Evolutionary conservation across 2,888 invertebrate genomes (phyloP).

Genomic region (Hofmannophila pseudospretella): DNA sequence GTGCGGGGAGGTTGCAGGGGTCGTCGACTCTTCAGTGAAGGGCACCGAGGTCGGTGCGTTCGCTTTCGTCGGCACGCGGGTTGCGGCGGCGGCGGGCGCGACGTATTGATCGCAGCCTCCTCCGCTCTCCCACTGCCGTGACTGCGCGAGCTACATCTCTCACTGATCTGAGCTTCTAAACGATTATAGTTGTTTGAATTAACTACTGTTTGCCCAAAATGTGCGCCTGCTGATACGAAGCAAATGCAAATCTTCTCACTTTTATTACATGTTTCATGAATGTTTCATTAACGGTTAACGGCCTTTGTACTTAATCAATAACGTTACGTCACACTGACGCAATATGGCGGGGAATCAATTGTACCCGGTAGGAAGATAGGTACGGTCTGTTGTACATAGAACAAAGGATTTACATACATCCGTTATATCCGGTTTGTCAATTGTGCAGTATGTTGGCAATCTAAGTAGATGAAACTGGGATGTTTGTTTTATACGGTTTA

Average conservation of each 20-base stretch:
- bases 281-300: neutral
- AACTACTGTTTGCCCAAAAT: slow-evolving; percentile 4
- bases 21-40: slow-evolving; percentile 72
- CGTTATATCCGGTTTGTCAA: neutral
- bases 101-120: slow-evolving; percentile 67
- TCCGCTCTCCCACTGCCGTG: slow-evolving; percentile 46
- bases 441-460: too few relatives aligned
- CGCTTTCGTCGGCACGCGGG: slow-evolving; percentile 62
- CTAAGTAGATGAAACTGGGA: too few relatives aligned
- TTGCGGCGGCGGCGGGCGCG: slow-evolving; percentile 25
- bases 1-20: slow-evolving; percentile 45
- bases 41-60: slow-evolving; percentile 71
- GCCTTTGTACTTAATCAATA: neutral
- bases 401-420: neutral
- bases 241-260: neutral
- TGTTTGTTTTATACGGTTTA: too few relatives aligned
- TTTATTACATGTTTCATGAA: neutral
- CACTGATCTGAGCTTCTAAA: slow-evolving; percentile 23
- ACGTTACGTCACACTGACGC: neutral
- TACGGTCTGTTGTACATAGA: neutral
- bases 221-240: neutral
- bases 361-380: too few relatives aligned
- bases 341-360: neutral
- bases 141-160: slow-evolving; percentile 23
- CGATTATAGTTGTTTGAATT: slow-evolving; percentile 20